Evolutionary conservation across 1,140 invertebrate species (phyloP).

Genomic region (Lepidurus apus): DNA sequence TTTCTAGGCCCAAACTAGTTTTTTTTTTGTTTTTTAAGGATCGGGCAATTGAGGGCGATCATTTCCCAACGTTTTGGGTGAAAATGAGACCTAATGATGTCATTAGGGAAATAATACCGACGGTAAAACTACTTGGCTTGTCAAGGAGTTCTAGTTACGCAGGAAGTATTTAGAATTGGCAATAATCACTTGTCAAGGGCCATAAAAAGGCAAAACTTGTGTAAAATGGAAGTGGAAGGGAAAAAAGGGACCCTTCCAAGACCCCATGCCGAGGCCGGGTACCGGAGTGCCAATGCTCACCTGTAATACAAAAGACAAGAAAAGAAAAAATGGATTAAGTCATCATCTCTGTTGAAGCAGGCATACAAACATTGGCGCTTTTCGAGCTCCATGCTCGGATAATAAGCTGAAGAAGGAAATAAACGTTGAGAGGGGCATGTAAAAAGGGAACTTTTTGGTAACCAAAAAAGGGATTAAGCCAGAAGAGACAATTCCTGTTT

Average conservation of each 20-base stretch:
- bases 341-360: conserved; percentile 7
- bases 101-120: background rate
- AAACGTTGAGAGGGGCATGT: background rate
- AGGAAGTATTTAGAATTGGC: background rate
- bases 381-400: background rate
- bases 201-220: background rate
- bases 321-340: conserved; percentile 18
- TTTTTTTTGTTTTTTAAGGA: too few relatives aligned
- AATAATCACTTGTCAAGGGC: conserved; percentile 16
- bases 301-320: conserved; percentile 15
- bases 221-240: background rate
- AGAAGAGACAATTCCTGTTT: background rate
- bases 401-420: background rate
- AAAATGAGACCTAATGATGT: too few relatives aligned
- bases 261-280: background rate
- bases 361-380: background rate
- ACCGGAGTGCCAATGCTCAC: conserved; percentile 17
- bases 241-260: background rate
- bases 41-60: too few relatives aligned
- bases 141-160: background rate
- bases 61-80: too few relatives aligned
- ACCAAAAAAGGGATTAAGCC: background rate
- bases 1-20: background rate
- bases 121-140: conserved; percentile 7
- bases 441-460: background rate